phyloP scores from a whole-genome alignment of 2,113 vertebrate genomes.

The Myiopsitta monachus region DNA sequence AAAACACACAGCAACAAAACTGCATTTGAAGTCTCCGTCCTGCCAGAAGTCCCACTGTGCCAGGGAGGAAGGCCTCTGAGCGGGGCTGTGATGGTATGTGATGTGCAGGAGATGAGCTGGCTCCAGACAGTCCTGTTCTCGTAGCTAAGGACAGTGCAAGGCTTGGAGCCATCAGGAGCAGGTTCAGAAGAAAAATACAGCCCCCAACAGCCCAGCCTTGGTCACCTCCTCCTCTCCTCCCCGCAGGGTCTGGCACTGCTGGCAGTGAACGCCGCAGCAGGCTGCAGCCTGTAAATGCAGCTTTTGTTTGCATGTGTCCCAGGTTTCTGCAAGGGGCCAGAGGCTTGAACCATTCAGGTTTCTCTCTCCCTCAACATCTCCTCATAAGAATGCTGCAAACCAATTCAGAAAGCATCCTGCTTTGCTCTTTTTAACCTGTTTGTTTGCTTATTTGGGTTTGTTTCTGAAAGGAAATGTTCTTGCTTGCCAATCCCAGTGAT shows the following conservation, averaged over 20 bases:
- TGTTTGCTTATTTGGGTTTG: neutral
- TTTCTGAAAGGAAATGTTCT: neutral
- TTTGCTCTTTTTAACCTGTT: neutral
- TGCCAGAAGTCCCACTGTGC: neutral
- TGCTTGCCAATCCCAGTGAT: neutral
- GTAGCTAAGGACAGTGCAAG: neutral
- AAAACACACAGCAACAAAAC: constrained; percentile 45
- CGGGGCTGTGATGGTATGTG: neutral
- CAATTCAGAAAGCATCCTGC: neutral
- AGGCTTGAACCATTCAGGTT: neutral
- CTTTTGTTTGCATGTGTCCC: constrained; percentile 33
- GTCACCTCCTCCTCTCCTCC: constrained; percentile 26
- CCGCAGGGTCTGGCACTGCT: neutral
- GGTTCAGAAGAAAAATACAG: neutral
- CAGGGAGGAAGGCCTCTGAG: neutral
- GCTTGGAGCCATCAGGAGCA: neutral
- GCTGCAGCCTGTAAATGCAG: constrained; percentile 45
- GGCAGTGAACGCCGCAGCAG: neutral
- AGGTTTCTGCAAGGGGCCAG: neutral
- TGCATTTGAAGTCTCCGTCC: constrained; percentile 14
- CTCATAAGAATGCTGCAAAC: neutral
- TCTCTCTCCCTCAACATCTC: neutral
- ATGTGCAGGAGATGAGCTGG: constrained; percentile 33
- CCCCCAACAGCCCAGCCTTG: neutral
- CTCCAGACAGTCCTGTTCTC: constrained; percentile 19